Evolutionary conservation across 2,797 vertebrate species (phyloP), one percentile per base, ranked within the genome.

Genomic region (Peromyscus nudipes): DNA sequence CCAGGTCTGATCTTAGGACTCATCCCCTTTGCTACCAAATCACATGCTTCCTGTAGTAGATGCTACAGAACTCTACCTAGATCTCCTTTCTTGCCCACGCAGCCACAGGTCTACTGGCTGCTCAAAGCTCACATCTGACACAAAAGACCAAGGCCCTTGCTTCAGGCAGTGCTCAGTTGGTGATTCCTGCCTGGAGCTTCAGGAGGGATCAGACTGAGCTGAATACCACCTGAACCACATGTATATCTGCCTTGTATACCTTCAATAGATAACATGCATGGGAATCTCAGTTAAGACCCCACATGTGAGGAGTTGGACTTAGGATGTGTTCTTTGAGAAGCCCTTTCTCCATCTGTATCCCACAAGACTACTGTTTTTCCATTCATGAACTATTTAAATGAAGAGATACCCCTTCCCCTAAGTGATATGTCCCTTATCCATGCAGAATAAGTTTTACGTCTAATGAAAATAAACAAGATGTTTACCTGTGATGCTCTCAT

Each of bases 361-460:
- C 92, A 10, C 19, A 31, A n/a, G 67, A 43, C 31, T 84, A 4
- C 2, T 29, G 6, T 12, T 62, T 81, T n/a, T 75, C n/a, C 40
- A 84, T 40, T 85, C 93, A 85, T 49, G 67, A 95, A 52, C 16
- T n/a, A 43, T 79, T 92, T 89, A 92, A 92, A 14, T 60, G 83
- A 93, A 94, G 25, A 62, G 19, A 93, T 67, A 90, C 3, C 43
- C 76, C 84, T 40, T 1, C 1, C n/a, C 21, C 4, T 29, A n/a
- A 37, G 75, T 69, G 71, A 49, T 93, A 65, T 46, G 31, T 79
- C 27, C 64, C 23, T 64, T 43, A 21, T 52, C 6, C 16, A 85
- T 57, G 40, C 64, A 1, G 82, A 95, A 73, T 43, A 79, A 90
- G 82, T 55, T 65, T 95, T 69, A 46, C 11, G 64, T 92, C 34